Conservation (phyloP, 2,888 invertebrate genomes). For the Drosophila pseudotalamancana region DNA sequence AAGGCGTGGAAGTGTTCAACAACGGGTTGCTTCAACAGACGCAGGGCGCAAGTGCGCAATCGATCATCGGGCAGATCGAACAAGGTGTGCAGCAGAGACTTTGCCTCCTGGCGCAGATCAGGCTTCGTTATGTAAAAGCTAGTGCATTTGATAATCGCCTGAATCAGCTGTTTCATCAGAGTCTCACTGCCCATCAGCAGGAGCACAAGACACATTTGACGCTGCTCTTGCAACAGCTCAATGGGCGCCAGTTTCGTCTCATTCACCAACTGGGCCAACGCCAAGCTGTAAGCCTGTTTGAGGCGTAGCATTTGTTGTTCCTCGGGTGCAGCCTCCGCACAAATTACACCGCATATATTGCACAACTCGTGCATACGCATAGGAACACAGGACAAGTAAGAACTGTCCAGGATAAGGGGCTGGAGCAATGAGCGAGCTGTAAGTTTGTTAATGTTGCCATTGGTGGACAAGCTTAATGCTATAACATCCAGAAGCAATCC, state of each 20-base stretch:
- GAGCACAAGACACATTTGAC: conserved; percentile 58
- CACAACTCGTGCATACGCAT: conserved; percentile 26
- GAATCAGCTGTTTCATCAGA: conserved; percentile 66
- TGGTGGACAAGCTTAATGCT: conserved; percentile 9
- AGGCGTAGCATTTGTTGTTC: conserved; percentile 25
- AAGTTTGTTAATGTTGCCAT: not conserved
- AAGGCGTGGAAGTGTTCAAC: conserved; percentile 77
- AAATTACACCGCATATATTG: not conserved
- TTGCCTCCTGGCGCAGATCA: conserved; percentile 63
- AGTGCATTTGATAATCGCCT: conserved; percentile 63
- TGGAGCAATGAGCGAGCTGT: conserved; percentile 23
- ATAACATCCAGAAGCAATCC: conserved; percentile 63
- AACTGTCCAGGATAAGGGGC: conserved; percentile 57
- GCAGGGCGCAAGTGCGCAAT: conserved; percentile 59
- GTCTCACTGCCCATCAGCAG: conserved; percentile 72
- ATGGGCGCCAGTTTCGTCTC: not conserved
- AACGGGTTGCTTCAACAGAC: conserved; percentile 61
- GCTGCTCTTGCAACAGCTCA: conserved; percentile 36
- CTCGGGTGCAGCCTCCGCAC: conserved; percentile 5
- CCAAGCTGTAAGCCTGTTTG: conserved; percentile 32
- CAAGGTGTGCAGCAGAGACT: conserved; percentile 65
- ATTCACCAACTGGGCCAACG: conserved; percentile 28
- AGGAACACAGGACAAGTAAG: conserved; percentile 43
- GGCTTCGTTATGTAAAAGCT: conserved; percentile 51
- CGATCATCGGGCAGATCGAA: conserved; percentile 62